Conservation (phyloP, 2,797 vertebrate species). For the Tarsius wallacei region DNA sequence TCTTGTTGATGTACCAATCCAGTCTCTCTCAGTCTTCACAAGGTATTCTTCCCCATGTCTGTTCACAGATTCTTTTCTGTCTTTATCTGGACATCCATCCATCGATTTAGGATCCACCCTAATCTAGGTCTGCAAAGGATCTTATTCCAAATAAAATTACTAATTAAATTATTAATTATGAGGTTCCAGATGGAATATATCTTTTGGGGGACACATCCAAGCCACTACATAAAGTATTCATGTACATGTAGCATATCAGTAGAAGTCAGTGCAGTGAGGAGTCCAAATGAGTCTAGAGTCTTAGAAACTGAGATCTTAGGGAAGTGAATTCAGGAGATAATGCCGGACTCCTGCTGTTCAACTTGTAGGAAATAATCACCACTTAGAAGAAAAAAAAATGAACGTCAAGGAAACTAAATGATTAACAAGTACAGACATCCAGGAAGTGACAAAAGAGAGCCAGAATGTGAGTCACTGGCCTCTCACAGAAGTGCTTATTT, state of each 20-base stretch:
- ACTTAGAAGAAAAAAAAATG: background rate
- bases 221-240: background rate
- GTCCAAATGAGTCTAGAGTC: background rate
- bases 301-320: background rate
- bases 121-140: background rate
- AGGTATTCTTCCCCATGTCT: background rate
- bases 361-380: background rate
- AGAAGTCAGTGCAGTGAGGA: background rate
- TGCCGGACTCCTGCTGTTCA: background rate
- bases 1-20: background rate
- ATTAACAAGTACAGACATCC: background rate
- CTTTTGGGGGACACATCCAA: background rate
- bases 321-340: background rate
- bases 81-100: background rate
- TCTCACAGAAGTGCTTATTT: background rate
- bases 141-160: background rate
- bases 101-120: background rate
- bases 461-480: background rate
- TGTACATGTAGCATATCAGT: background rate
- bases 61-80: background rate
- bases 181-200: background rate
- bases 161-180: background rate
- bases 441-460: conserved; percentile 5
- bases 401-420: background rate
- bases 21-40: background rate